Evolutionary conservation across 2,797 vertebrate species (phyloP).

Genomic region (Graptemys geographica): DNA sequence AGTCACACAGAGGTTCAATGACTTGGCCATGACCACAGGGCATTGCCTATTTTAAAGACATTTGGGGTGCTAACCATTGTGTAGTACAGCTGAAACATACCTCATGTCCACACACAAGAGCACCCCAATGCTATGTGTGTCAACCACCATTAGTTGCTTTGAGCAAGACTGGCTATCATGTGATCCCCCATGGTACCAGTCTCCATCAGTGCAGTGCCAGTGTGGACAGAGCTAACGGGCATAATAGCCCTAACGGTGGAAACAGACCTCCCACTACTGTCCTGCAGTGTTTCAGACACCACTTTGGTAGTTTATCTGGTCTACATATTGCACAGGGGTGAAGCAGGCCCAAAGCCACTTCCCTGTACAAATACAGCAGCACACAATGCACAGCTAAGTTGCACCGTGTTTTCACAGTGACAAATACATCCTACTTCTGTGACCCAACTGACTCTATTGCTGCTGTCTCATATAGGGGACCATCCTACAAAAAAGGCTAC

Average conservation of each 20-base stretch:
- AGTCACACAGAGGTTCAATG: neutral
- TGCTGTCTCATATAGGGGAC: neutral
- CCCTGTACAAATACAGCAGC: neutral
- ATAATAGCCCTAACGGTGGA: neutral
- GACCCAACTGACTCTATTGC: neutral
- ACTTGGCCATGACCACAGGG: neutral
- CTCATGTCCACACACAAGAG: neutral
- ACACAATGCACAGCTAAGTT: neutral
- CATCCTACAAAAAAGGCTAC: neutral
- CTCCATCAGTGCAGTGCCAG: neutral
- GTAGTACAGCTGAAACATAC: neutral
- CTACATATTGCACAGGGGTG: no score
- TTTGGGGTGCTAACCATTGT: neutral
- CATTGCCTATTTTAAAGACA: neutral
- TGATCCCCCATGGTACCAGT: neutral
- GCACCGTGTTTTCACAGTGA: accelerated
- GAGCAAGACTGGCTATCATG: neutral
- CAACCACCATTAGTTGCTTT: neutral
- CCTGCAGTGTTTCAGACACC: no score
- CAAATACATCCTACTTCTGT: neutral
- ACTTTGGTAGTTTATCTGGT: no score
- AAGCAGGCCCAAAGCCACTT: neutral
- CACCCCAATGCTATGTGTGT: neutral
- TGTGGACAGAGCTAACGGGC: neutral
- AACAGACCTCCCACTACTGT: no score